Percentiles rank a stretch among this genome's conserved stretches.
These are phyloP conservation scores for Axis porcinus DNA, from an alignment of 2,113 vertebrate genomes.

Conservation along the genomic window DNA sequence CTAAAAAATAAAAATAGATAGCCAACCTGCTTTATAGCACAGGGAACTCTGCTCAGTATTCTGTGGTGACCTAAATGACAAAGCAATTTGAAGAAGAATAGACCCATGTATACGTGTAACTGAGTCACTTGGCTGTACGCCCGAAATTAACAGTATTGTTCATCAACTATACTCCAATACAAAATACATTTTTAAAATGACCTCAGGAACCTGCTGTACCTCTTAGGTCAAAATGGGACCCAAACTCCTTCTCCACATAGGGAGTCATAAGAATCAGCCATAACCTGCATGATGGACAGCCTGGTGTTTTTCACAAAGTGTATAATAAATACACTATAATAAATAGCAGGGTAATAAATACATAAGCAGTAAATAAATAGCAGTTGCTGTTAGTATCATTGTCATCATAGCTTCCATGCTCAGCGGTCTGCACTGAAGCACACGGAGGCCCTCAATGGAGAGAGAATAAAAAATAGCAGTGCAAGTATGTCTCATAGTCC, in stretches of 20 bases:
- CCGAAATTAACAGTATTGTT: neutral
- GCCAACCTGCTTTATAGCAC: neutral
- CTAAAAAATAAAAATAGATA: neutral
- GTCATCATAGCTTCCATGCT: neutral
- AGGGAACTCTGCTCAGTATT: neutral
- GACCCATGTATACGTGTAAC: neutral
- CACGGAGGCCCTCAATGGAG: neutral
- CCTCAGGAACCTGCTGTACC: neutral
- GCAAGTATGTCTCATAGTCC: neutral
- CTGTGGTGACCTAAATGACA: neutral
- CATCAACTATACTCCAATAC: neutral
- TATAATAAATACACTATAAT: neutral
- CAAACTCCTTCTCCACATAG: neutral
- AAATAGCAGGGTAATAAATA: no score
- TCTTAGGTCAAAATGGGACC: neutral
- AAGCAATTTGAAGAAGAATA: neutral
- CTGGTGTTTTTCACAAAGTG: no score
- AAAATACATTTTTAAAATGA: neutral
- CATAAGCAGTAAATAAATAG: neutral
- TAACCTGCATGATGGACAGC: neutral
- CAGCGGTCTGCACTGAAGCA: neutral
- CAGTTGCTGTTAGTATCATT: rapidly evolving
- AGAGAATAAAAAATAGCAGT: neutral
- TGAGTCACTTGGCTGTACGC: neutral
- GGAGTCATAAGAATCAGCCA: neutral